Base-by-base conservation (phyloP, 2,113 vertebrate species). In the Ranitomeya imitator region DNA sequence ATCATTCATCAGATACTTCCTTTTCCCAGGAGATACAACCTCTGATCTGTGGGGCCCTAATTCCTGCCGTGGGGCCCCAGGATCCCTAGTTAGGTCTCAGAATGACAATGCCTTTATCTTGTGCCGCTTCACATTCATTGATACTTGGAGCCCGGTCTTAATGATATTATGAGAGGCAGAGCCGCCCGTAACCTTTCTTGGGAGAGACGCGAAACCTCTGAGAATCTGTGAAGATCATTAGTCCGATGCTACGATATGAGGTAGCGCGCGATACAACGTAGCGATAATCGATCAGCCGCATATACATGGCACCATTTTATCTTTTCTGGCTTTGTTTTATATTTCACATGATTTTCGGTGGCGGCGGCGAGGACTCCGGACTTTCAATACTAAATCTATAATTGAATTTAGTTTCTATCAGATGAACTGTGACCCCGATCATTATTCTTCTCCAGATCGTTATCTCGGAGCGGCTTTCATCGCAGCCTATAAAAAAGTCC, bases 211-310 rank as follows among this genome's bases (percentile, higher is more conserved):
- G 91, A 90, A 86, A 91, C 89, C 92, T 85, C 74, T 91, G 81
- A 89, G 90, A 90, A 92, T 89, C 79, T 79, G 93, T 88, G 88
- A 88, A 93, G 88, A 90, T 92, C 92, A 93, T 93, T 92, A 95
- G 91, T 88, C 91, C 91, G 92, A 90, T 86, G 89, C 86, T 3
- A n/a, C 23, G 77, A 81, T 87, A 73, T 54, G 0, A 54, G 60
- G 55, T 79, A 86, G n/a, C n/a, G 23, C 19, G 45, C 6, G 54
- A 76, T 0, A 55, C 31, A 79, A 57, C 54, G 61, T 16, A 18
- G 31, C 76, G 55, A 19, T n/a, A 79, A 16, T 14, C 31, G 13
- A 4, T 21, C 31, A 77, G 54, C 51, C 6, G 19, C 0, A 12
- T 18, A 76, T 31, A 16, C 76, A 19, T 54, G 54, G 51, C 52